These are phyloP conservation scores for Timema cristinae DNA, from an alignment of 2,888 invertebrate genomes.

Conservation along the genomic window DNA sequence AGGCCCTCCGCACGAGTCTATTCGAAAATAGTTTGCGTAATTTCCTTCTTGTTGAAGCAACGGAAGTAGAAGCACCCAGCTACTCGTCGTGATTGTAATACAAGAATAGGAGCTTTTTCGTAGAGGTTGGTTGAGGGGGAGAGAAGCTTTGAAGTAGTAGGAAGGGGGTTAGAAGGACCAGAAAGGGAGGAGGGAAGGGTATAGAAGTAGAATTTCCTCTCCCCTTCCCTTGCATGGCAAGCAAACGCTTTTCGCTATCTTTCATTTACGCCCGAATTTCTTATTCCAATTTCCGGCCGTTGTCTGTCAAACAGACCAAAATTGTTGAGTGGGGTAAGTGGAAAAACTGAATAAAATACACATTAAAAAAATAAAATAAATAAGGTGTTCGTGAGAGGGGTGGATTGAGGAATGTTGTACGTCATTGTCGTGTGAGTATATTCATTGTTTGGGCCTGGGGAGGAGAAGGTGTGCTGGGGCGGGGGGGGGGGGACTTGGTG, in stretches of 20 bases:
- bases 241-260: conserved; percentile 27
- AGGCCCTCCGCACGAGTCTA: conserved; percentile 38
- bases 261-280: conserved; percentile 35
- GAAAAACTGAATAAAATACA: too few species aligned
- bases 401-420: too few species aligned
- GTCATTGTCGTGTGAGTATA: too few species aligned
- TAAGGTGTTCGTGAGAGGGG: too few species aligned
- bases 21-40: conserved; percentile 51
- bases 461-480: too few species aligned
- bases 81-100: conserved; percentile 14
- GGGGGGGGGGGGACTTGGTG: too few species aligned
- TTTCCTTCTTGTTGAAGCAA: conserved; percentile 43
- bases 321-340: not conserved
- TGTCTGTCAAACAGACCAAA: conserved; percentile 31
- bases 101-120: conserved; percentile 1
- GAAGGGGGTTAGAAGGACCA: not conserved
- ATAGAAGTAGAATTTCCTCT: conserved; percentile 13
- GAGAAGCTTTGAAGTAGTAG: too few species aligned
- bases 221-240: conserved; percentile 6
- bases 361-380: too few species aligned
- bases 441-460: too few species aligned
- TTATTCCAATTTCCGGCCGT: conserved; percentile 34
- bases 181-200: not conserved
- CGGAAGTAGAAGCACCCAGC: conserved; percentile 21
- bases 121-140: too few species aligned